A percentile compares a stretch with the other conserved stretches of the same genome.
phyloP scores from a whole-genome alignment of 2,113 vertebrate species.

The Corapipo altera region DNA sequence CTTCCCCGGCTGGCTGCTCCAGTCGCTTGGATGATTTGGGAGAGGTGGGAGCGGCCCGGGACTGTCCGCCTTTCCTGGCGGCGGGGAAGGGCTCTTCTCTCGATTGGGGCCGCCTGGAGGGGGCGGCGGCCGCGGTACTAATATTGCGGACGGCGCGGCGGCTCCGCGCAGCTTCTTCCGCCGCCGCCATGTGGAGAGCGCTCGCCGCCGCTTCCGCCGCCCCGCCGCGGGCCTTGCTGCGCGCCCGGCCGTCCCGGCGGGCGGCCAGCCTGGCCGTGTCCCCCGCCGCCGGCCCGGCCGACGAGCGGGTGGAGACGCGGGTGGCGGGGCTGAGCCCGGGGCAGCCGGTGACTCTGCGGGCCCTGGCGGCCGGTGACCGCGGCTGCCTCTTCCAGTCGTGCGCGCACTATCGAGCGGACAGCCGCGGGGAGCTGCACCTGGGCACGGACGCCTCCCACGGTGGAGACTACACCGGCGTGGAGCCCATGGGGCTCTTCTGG shows the following conservation, averaged over 20 bases:
- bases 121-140: not conserved
- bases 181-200: not conserved
- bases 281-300: conserved; percentile 33
- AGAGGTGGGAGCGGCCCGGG: not conserved
- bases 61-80: not conserved
- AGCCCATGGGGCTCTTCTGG: conserved; percentile 73
- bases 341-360: conserved; percentile 55
- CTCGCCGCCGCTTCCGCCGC: not conserved
- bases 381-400: conserved; percentile 63
- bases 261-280: not conserved
- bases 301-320: conserved; percentile 36
- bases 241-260: not conserved
- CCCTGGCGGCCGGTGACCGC: conserved; percentile 1
- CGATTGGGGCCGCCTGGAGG: not conserved
- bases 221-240: not conserved
- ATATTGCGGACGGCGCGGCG: not conserved
- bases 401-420: conserved; percentile 59
- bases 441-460: conserved; percentile 43
- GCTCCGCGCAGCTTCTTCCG: fast-evolving
- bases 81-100: not conserved
- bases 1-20: not conserved
- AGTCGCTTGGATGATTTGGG: fast-evolving
- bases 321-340: conserved; percentile 43
- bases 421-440: conserved; percentile 39
- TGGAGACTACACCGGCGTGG: conserved; percentile 62